A percentile compares a stretch with the other conserved stretches of the same genome.
phyloP scores from a whole-genome alignment of 2,797 vertebrate genomes.

The Alectoris magna region DNA sequence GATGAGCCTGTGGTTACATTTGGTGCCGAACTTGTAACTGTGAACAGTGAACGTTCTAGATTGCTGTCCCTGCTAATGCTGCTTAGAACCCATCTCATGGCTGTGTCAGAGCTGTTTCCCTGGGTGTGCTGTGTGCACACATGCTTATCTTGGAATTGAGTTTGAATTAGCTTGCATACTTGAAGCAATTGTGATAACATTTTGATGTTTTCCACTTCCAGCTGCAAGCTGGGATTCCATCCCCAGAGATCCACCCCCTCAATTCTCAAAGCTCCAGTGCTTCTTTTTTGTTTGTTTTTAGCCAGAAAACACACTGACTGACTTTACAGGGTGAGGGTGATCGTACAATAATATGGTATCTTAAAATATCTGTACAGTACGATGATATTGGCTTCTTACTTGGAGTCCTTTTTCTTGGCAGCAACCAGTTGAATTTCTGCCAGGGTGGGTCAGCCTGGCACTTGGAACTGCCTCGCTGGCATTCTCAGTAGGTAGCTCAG shows the following conservation, averaged over 20 bases:
- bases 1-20: neutral
- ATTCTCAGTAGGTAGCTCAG: conserved; percentile 47
- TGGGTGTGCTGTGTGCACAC: neutral
- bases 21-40: neutral
- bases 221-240: conserved; percentile 48
- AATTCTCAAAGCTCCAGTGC: conserved; percentile 1
- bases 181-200: conserved; percentile 48
- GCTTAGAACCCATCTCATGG: neutral
- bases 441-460: conserved; percentile 6
- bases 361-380: conserved; percentile 50
- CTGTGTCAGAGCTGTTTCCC: neutral
- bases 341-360: neutral
- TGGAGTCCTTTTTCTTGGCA: conserved; percentile 44
- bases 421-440: neutral
- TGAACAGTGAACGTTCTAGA: neutral
- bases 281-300: neutral
- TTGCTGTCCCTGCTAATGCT: neutral
- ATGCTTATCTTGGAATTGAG: conserved; percentile 27
- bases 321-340: neutral
- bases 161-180: conserved; percentile 43
- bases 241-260: conserved; percentile 26
- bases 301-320: neutral
- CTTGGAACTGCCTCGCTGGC: conserved; percentile 52
- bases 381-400: neutral
- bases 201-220: conserved; percentile 55